A percentile compares a stretch with the other conserved stretches of the same genome.
phyloP scores from a whole-genome alignment of 2,888 invertebrate genomes.

The Drosophila borborema region DNA sequence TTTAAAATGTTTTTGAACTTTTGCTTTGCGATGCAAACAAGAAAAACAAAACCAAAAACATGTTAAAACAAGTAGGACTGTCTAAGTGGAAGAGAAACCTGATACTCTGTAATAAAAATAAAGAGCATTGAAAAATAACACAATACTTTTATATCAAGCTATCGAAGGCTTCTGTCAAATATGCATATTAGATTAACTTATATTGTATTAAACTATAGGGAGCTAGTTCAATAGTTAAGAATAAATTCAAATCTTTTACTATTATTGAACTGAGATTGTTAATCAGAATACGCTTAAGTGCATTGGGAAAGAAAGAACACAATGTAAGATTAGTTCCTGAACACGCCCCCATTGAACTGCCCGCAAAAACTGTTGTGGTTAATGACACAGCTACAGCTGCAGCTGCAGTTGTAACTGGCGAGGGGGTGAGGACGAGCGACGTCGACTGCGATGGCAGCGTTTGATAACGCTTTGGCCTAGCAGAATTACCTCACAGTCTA shows the following conservation, averaged over 20 bases:
- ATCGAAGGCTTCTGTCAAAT: not conserved
- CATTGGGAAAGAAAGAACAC: not conserved
- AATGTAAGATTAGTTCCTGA: constrained; percentile 4
- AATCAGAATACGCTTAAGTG: not conserved
- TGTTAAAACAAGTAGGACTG: not conserved
- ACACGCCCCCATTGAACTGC: constrained; percentile 1
- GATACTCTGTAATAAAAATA: constrained; percentile 3
- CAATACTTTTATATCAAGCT: not conserved
- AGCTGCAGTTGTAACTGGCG: constrained; percentile 2
- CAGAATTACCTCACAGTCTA: constrained; percentile 48
- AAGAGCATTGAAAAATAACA: not conserved
- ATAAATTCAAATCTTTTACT: not conserved
- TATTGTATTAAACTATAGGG: not conserved
- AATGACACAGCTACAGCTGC: constrained; percentile 35
- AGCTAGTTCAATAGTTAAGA: not conserved
- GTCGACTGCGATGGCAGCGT: constrained; percentile 10
- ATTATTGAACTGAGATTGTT: not conserved
- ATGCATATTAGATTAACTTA: not conserved
- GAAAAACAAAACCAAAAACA: constrained; percentile 9
- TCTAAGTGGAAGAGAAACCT: not conserved
- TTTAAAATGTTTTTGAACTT: constrained; percentile 60
- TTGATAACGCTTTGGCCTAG: constrained; percentile 38
- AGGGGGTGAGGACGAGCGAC: not conserved
- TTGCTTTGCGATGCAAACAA: constrained; percentile 15
- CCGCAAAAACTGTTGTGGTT: constrained; percentile 22